phyloP scores from a whole-genome alignment of 2,888 invertebrate species.

The Plusia festucae region DNA sequence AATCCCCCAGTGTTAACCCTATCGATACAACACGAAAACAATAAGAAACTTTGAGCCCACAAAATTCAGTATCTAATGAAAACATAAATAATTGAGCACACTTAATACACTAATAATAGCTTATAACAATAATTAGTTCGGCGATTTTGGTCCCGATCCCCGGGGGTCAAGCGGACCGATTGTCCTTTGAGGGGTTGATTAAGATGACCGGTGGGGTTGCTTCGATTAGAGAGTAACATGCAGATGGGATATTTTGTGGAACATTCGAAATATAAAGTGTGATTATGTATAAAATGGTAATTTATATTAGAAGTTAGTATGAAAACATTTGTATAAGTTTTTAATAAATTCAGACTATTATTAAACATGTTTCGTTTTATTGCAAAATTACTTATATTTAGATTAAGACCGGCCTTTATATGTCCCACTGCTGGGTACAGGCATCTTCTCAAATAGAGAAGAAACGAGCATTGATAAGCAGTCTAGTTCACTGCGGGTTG shows the following conservation, averaged over 20 bases:
- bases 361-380: too few relatives aligned
- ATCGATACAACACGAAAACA: conserved; percentile 17
- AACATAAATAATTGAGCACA: conserved; percentile 78
- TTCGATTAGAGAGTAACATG: conserved; percentile 55
- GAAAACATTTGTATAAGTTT: too few relatives aligned
- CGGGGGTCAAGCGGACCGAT: conserved; percentile 83
- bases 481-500: too few relatives aligned
- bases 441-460: too few relatives aligned
- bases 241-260: conserved; percentile 17
- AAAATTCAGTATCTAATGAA: conserved; percentile 61
- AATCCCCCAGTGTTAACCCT: conserved; percentile 6
- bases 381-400: too few relatives aligned
- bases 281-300: too few relatives aligned
- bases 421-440: too few relatives aligned
- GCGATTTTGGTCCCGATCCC: conserved; percentile 71
- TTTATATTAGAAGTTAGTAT: too few relatives aligned
- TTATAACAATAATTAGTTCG: conserved; percentile 86
- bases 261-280: background rate
- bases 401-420: too few relatives aligned
- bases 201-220: conserved; percentile 82
- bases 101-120: conserved; percentile 80
- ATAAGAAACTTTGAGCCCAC: conserved; percentile 37
- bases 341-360: too few relatives aligned
- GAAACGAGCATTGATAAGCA: too few relatives aligned
- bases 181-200: conserved; percentile 88